These are phyloP conservation scores for Rhombomys opimus DNA, from an alignment of 2,113 vertebrate genomes.

Conservation along the genomic window DNA sequence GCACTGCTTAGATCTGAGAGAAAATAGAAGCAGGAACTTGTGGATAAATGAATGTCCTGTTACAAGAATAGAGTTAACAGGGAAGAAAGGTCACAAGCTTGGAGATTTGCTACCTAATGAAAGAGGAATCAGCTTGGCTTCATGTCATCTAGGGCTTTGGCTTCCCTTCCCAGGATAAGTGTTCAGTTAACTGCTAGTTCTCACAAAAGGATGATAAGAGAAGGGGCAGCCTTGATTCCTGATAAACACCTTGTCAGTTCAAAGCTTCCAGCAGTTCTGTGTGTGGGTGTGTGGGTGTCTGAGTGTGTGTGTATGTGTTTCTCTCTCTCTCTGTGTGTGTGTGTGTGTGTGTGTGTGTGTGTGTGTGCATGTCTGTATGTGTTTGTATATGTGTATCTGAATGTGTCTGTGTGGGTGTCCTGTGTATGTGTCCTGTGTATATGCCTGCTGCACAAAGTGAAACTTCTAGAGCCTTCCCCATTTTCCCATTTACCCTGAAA, in stretches of 20 bases:
- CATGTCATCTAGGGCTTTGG: neutral
- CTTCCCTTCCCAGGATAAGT: neutral
- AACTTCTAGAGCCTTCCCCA: neutral
- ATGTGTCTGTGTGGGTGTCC: neutral
- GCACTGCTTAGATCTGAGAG: neutral
- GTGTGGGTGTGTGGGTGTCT: neutral
- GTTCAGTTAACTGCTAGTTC: neutral
- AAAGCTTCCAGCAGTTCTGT: neutral
- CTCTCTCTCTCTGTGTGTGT: neutral
- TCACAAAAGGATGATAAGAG: neutral
- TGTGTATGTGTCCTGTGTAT: neutral
- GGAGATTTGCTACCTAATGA: neutral
- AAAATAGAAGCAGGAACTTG: neutral
- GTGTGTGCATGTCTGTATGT: neutral
- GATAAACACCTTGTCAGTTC: neutral
- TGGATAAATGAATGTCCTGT: neutral
- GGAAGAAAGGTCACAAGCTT: neutral
- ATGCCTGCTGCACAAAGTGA: neutral
- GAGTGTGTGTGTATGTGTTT: neutral
- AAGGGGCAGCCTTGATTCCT: neutral
- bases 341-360: fast-evolving
- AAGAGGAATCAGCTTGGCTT: neutral
- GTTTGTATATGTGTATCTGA: neutral
- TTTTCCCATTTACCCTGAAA: neutral
- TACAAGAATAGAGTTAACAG: neutral